These are phyloP conservation scores for Netta rufina DNA, from an alignment of 2,797 vertebrate genomes.

Conservation along the genomic window DNA sequence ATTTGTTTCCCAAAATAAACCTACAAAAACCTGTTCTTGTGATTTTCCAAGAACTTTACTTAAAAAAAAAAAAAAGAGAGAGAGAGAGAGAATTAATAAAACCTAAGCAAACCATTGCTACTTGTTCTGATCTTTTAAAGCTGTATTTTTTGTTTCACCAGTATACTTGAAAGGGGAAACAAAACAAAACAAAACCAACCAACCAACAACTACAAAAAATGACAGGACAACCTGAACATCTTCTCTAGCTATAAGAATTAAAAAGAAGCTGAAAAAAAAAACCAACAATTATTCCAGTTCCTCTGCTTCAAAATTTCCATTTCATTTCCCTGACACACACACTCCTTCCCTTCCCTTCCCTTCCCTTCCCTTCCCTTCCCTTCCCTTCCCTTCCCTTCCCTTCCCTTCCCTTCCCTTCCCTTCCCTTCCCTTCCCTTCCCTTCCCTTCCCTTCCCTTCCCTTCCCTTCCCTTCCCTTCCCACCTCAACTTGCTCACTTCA, in stretches of 20 bases:
- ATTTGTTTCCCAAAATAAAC: background rate
- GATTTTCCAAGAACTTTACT: background rate
- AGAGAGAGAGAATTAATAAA: background rate
- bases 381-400: too few relatives aligned
- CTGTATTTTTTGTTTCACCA: background rate
- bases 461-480: background rate
- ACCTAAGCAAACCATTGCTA: background rate
- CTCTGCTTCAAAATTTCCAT: background rate
- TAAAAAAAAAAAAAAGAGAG: background rate
- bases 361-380: too few relatives aligned
- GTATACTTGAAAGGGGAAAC: background rate
- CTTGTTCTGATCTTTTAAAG: background rate
- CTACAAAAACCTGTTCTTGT: background rate
- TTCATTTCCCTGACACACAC: background rate
- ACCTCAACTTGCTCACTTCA: background rate
- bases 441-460: too few relatives aligned
- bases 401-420: too few relatives aligned
- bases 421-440: too few relatives aligned
- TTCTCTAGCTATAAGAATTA: background rate
- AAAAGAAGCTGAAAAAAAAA: background rate
- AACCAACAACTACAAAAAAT: background rate
- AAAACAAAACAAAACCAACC: too few relatives aligned
- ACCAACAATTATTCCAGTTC: background rate
- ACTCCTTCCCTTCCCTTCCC: background rate
- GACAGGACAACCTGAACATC: background rate